Evolutionary conservation across 2,888 invertebrate genomes (phyloP), one percentile per base, ranked within the genome.

Genomic region (Macrosoma leucophasiata): DNA sequence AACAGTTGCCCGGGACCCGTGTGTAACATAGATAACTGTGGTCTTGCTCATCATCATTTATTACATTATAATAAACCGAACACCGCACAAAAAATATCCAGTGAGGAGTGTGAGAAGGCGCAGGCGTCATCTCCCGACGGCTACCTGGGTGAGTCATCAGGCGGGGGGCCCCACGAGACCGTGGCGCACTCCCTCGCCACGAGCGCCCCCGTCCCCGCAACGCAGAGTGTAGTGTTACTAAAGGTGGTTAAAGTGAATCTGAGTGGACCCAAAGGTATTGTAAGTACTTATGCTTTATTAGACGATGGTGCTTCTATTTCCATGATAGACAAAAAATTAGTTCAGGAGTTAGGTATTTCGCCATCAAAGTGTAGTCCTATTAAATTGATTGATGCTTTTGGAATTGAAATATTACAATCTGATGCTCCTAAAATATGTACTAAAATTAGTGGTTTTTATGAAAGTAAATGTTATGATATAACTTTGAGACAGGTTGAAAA

Each of bases 301-400:
- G 43, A 46, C 18, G 46, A 43, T 19, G 46, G 32, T 17, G 40
- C 43, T 2, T 31, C 41, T 9, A 23, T 46, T 8, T 43, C 32
- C 2, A 33, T 46, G 27, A 40, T 43, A 3, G 43, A 43, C 21
- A 27, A 29, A 13, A 12, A 25, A 2, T 27, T 43, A 26, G 36
- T 27, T 2, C 7, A 29, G 3, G 23, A 32, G 6, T 24, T 33
- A 33, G 33, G 22, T 12, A n/a, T n/a, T n/a, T n/a, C n/a, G n/a
- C n/a, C n/a, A n/a, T n/a, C n/a, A n/a, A n/a, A 22, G 22, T 23
- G 24, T 13, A 17, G 12, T 9, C 9, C 30, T 26, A 29, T 29
- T 13, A 34, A 34, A 12, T 22, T 22, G 11, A 26, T 27, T 19
- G 15, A 19, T 19, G 36, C 29, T 20, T 29, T 21, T 20, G 22